phyloP scores from a whole-genome alignment of 2,797 vertebrate species.

The Pangasius macronema region DNA sequence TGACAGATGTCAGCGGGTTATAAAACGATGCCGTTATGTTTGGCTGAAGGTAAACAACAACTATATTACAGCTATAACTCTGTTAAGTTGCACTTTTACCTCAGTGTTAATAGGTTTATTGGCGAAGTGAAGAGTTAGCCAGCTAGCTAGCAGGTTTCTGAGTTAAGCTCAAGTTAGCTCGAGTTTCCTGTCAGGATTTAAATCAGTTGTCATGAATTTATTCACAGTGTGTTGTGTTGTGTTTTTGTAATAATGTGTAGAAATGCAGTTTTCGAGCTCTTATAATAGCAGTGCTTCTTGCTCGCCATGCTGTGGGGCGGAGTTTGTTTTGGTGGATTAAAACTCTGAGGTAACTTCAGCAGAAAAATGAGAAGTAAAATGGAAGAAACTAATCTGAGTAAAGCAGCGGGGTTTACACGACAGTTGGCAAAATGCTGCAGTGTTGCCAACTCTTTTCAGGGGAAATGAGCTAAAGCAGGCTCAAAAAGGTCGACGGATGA shows the following conservation, averaged over 20 bases:
- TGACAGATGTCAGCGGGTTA: background rate
- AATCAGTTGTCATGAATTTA: background rate
- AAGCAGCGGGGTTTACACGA: background rate
- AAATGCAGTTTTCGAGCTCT: background rate
- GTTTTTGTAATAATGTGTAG: background rate
- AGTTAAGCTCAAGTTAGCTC: background rate
- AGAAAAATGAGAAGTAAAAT: background rate
- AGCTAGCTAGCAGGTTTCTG: background rate
- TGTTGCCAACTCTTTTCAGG: background rate
- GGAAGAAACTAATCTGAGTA: background rate
- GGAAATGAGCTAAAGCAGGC: background rate
- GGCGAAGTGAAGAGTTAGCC: conserved; percentile 2
- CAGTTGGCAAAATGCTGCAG: background rate
- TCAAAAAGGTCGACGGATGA: background rate
- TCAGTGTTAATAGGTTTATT: conserved; percentile 1
- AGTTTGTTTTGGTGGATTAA: background rate
- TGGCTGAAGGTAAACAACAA: conserved; percentile 5
- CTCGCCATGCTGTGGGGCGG: background rate
- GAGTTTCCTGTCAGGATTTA: conserved; percentile 12
- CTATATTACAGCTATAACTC: background rate
- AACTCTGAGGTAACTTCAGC: background rate
- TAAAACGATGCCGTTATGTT: background rate
- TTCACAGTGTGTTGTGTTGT: background rate
- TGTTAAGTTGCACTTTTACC: background rate
- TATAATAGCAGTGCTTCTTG: background rate